phyloP scores from a whole-genome alignment of 2,888 invertebrate species.

The Cabera pusaria region DNA sequence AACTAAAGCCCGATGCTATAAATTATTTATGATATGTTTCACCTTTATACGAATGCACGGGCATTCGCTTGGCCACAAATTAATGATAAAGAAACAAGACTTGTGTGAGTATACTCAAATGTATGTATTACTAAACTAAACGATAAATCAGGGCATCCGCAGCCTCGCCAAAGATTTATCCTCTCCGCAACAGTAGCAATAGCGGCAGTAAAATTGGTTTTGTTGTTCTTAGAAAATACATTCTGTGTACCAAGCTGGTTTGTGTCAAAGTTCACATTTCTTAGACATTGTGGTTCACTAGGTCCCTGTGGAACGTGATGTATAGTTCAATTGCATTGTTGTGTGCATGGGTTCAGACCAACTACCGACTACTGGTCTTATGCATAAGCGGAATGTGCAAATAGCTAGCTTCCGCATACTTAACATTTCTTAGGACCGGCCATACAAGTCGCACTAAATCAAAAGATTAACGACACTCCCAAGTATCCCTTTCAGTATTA shows the following conservation, averaged over 20 bases:
- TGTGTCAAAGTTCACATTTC: conserved; percentile 41
- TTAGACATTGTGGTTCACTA: conserved; percentile 4
- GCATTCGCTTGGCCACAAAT: too few species aligned
- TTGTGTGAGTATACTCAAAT: too few species aligned
- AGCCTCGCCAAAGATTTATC: conserved; percentile 22
- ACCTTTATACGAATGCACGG: too few species aligned
- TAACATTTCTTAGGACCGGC: conserved; percentile 5
- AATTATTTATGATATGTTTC: too few species aligned
- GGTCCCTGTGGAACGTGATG: conserved; percentile 10
- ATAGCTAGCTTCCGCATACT: conserved; percentile 6
- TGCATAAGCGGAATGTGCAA: conserved; percentile 11
- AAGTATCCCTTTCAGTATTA: conserved; percentile 24
- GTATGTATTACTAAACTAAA: conserved; percentile 2
- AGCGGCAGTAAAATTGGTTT: conserved; percentile 21
- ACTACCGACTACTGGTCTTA: conserved; percentile 15
- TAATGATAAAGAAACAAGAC: too few species aligned
- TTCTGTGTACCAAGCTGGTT: conserved; percentile 25
- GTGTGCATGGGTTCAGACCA: conserved; percentile 14
- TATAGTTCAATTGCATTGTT: conserved; percentile 32
- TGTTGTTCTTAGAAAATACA: conserved; percentile 26
- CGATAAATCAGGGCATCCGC: conserved; percentile 17
- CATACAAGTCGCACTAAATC: conserved; percentile 7
- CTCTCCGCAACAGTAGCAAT: conserved; percentile 14
- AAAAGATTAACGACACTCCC: conserved; percentile 18
- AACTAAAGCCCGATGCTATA: too few species aligned